A percentile compares a stretch with the other conserved stretches of the same genome.
phyloP scores from a whole-genome alignment of 35 echinoderm and acorn worm species.

The Stichopus chloronotus region DNA sequence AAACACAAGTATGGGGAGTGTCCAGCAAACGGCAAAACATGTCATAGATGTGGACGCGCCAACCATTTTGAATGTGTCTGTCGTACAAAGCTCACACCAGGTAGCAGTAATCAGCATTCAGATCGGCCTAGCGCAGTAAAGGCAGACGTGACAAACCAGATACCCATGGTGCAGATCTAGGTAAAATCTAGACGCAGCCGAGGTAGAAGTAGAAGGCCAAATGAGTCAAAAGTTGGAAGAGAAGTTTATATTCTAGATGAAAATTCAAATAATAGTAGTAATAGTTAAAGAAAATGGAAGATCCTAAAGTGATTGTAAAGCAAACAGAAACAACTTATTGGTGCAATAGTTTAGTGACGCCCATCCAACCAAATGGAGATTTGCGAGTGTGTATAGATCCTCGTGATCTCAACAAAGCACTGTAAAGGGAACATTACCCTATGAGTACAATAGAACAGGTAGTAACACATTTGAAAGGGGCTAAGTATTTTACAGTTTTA shows the following conservation, averaged over 20 bases:
- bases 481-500: slow-evolving; percentile 54
- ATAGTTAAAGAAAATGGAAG: slow-evolving; percentile 59
- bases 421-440: slow-evolving; percentile 52
- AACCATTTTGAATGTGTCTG: slow-evolving; percentile 1
- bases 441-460: slow-evolving; percentile 70
- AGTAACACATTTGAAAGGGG: slow-evolving; percentile 36
- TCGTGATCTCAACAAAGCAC: slow-evolving; percentile 63
- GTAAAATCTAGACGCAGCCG: no score
- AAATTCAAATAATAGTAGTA: neutral
- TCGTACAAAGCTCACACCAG: neutral
- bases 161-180: no score
- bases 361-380: slow-evolving; percentile 46
- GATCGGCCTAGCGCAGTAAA: no score
- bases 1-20: no score
- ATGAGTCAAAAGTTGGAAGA: no score
- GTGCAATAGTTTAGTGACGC: slow-evolving; percentile 47
- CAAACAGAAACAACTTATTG: slow-evolving; percentile 63
- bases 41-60: neutral
- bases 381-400: slow-evolving; percentile 70
- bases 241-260: no score
- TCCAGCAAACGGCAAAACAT: no score
- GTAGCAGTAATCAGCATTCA: neutral
- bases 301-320: slow-evolving; percentile 58
- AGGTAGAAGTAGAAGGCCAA: no score
- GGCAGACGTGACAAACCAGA: no score